phyloP scores from a whole-genome alignment of 2,113 vertebrate species.

The human (Homo sapiens) region DNA sequence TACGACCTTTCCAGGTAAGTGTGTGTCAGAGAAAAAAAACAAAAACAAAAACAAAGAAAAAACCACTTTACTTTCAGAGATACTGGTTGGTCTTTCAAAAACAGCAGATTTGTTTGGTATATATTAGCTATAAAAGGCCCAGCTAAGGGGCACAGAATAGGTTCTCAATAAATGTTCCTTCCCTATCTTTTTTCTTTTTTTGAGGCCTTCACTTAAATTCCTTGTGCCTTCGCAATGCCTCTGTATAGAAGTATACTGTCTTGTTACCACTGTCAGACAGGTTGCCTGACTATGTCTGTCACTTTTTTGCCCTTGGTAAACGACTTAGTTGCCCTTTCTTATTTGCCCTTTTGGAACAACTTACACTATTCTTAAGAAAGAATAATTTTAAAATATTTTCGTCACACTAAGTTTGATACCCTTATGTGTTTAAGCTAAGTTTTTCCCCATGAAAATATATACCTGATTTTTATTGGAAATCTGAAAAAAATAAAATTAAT shows the following conservation, averaged over 20 bases:
- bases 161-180: background rate
- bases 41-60: background rate
- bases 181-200: background rate
- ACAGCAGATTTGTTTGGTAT: background rate
- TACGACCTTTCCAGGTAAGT: background rate
- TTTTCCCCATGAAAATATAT: background rate
- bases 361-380: background rate
- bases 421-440: background rate
- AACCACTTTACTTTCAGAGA: background rate
- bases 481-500: constrained; percentile 17
- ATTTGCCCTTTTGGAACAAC: background rate
- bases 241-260: background rate
- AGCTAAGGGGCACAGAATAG: background rate
- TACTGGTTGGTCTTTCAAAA: background rate
- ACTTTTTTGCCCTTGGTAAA: background rate
- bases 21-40: background rate
- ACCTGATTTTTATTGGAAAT: constrained; percentile 14
- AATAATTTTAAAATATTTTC: constrained; percentile 17
- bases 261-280: background rate
- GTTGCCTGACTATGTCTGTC: background rate
- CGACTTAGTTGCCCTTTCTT: background rate
- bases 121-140: background rate
- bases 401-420: background rate
- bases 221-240: background rate
- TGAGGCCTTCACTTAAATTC: background rate